Conservation (phyloP, 2,797 vertebrate genomes). For the Coilia nasus region DNA sequence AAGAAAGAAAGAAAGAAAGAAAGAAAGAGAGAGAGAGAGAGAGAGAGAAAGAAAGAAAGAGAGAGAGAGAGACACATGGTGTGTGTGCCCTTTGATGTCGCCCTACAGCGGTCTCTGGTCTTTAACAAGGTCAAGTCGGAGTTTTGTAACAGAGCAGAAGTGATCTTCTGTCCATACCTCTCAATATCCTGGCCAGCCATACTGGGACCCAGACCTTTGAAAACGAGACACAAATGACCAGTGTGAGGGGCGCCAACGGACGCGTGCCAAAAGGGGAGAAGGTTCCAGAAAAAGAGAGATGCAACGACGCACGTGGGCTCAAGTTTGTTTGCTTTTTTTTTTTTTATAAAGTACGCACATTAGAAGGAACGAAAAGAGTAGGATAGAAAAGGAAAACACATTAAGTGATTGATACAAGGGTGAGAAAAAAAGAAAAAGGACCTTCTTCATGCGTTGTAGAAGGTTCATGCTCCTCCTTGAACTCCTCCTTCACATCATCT, state of each 20-base stretch:
- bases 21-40: neutral
- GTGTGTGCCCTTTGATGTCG: conserved; percentile 43
- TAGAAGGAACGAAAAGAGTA: conserved; percentile 31
- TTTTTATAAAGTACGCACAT: conserved; percentile 22
- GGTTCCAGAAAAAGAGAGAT: conserved; percentile 48
- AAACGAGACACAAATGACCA: conserved; percentile 64
- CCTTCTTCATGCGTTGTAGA: conserved; percentile 88
- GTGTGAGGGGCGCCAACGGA: conserved; percentile 56
- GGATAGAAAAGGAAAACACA: conserved; percentile 7
- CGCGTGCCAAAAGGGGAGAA: conserved; percentile 54
- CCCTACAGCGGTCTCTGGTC: conserved; percentile 53
- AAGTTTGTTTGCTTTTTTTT: conserved; percentile 26
- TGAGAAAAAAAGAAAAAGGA: conserved; percentile 54
- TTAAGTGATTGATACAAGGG: conserved; percentile 8
- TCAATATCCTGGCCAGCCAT: conserved; percentile 60
- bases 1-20: conserved; percentile 39
- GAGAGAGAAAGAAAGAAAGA: conserved; percentile 33
- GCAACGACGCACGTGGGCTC: conserved; percentile 38
- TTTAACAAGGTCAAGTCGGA: conserved; percentile 59
- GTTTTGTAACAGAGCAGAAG: conserved; percentile 60
- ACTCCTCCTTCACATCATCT: conserved; percentile 89
- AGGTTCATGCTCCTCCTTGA: conserved; percentile 89
- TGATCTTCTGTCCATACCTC: conserved; percentile 62
- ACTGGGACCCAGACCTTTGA: conserved; percentile 64
- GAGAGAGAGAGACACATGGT: conserved; percentile 42